Base-by-base conservation (phyloP, 2,888 invertebrate genomes). In the Mechanitis messenoides region DNA sequence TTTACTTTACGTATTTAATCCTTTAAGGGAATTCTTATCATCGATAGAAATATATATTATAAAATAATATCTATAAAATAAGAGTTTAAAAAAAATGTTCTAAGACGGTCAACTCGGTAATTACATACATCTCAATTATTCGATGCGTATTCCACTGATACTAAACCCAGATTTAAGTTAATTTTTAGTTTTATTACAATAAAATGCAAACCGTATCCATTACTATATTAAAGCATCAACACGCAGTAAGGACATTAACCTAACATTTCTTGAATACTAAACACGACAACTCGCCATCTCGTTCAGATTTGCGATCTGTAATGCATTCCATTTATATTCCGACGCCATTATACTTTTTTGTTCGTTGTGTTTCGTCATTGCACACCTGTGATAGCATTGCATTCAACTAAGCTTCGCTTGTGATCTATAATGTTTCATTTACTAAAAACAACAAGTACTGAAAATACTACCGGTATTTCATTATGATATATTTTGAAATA, bases 181-280 rank as follows among this genome's bases (percentile, higher is more conserved):
- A 50, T 11, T 31, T 31, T 31, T 31, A 50, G 9, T 31, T 31
- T 50, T 31, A 50, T 50, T 42, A 9, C 42, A 50, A 50, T 31
- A 50, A 50, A 50, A 53, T 50, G 28, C 31, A 58, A 38, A 31
- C 12, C 2, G 28, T 28, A 28, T 58, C 35, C 47, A 47, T 35
- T 58, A 3, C 12, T 58, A 50, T 38, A 63, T 59, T 53, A 62
- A 56, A 65, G 68, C 50, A 68, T 66, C 67, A 67, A 68, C 68
- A 72, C 66, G 67, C 58, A 58, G 63, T 58, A 68, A 74, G 81
- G 74, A 76, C 79, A 78, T 74, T 81, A 78, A 80, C 79, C 79
- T 74, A 74, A 76, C 77, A 80, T 82, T 79, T 79, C 76, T 63
- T 74, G 74, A 73, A 72, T 76, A 75, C 70, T 71, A 72, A 77